Evolutionary conservation across 2,888 invertebrate species (phyloP), one percentile per base, ranked within the genome.

Genomic region (Ichneumon xanthorius): DNA sequence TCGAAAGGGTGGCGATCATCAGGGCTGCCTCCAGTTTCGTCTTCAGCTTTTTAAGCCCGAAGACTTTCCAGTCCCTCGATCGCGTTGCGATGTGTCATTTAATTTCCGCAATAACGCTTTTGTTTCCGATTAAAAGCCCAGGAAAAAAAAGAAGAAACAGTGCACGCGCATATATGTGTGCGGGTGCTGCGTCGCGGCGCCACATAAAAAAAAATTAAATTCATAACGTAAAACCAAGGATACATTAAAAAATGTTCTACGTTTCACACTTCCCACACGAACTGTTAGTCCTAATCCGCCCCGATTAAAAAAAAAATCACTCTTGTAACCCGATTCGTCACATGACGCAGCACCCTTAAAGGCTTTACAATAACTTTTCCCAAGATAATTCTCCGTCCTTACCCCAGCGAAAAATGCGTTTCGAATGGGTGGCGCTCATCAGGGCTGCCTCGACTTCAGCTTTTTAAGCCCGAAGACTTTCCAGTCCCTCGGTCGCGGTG

Each of bases 51-150:
- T 84, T 63, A 63, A 80, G 26, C 0, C 33, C 76, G 87, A 83
- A 89, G 87, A 89, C 89, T 91, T 88, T 80, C 83, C 75, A 68
- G 50, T 58, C 22, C 70, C 48, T 19, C 48, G 19, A 37, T 61
- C 45, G 22, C 19, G 75, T 71, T 72, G 80, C 87, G 82, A 88
- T 87, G 89, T 88, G 91, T 91, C 91, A 92, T 92, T 92, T 91
- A 92, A 91, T 92, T 92, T 90, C 88, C 89, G 88, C n/a, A n/a
- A n/a, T n/a, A n/a, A n/a, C n/a, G n/a, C n/a, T n/a, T n/a, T n/a
- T n/a, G 91, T 92, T 92, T 90, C 88, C 89, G 88, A 87, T 90
- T 88, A 76, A 70, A 50, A 81, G 45, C 45, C 22, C 50, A 71
- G 26, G 89, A 88, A 86, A 86, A 87, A 87, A 90, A 88, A 79